Evolutionary conservation across 1,140 invertebrate species (phyloP), one percentile per base, ranked within the genome.

Genomic region (Ceratina japonica): DNA sequence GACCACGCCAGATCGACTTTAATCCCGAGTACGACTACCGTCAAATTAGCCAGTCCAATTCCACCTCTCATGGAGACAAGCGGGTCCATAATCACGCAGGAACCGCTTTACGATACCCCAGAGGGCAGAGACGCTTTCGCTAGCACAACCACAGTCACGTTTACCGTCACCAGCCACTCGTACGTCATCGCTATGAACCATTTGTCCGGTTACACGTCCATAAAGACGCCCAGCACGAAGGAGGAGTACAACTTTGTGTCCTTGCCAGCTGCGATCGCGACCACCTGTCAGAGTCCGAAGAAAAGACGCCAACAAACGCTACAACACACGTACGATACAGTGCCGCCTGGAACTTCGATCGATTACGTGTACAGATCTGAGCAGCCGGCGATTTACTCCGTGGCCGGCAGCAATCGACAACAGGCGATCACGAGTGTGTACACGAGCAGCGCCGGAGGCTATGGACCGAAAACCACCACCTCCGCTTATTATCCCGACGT

Each of bases 321-420:
- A 15, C 85, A 89, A 20, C 86, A 90, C 27, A 86, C 85, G 10
- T 86, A 89, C 77, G 80, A 87, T 74, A 64, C 83, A 0, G 88
- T 89, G 1, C 72, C 89, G 3, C 71, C 87, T 20, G 85, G 51
- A 58, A 89, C 82, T 22, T 84, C 86, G 22, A 72, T 88, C 75
- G 94, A 95, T 85, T 94, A 93, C 86, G 90, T 93, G 82, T 95
- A 94, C 86, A 91, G 93, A 56, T 93, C 93, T 83, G 94, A 95
- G 85, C 94, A 95, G 83, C 94, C 95, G 22, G 95, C 94, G 58
- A 96, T 96, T 84, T 96, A 96, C 89, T 96, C 95, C 1, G 94
- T 96, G 18, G 95, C 95, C 58, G 95, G 95, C 76, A 94, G 92
- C 80, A 95, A 95, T 91, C 93, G 94, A 64, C 93, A 94, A 88